These are phyloP conservation scores for Dendrocopos noguchii DNA, from an alignment of 2,113 vertebrate species.

Conservation along the genomic window DNA sequence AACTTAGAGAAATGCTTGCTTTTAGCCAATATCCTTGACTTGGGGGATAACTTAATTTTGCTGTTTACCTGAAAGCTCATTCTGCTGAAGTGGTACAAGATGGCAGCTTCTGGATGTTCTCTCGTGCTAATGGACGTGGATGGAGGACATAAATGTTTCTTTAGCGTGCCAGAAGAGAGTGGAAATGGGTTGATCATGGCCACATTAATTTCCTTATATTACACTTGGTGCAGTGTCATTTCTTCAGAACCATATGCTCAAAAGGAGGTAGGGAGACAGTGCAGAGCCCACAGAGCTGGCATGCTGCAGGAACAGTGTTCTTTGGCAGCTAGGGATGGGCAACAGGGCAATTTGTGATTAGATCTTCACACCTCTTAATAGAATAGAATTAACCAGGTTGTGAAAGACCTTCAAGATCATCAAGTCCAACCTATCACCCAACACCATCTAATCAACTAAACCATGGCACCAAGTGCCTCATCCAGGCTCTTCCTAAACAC, in stretches of 20 bases:
- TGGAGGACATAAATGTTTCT: neutral
- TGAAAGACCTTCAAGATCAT: too few relatives aligned
- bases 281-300: neutral
- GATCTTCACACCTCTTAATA: neutral
- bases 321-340: neutral
- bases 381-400: too few relatives aligned
- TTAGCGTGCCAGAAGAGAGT: neutral
- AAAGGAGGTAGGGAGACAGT: neutral
- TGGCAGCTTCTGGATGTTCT: constrained; percentile 6
- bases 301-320: neutral
- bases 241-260: neutral
- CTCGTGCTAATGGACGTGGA: neutral
- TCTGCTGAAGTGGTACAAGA: neutral
- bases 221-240: neutral
- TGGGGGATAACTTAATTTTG: neutral
- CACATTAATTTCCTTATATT: neutral
- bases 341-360: neutral
- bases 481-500: too few relatives aligned
- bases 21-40: neutral
- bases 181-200: neutral
- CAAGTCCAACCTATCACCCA: too few relatives aligned
- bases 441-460: too few relatives aligned
- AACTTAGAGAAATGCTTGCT: neutral
- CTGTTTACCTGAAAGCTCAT: neutral
- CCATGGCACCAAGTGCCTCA: too few relatives aligned